These are phyloP conservation scores for Tricholaema leucomelas DNA, from an alignment of 2,113 vertebrate species.

Conservation along the genomic window DNA sequence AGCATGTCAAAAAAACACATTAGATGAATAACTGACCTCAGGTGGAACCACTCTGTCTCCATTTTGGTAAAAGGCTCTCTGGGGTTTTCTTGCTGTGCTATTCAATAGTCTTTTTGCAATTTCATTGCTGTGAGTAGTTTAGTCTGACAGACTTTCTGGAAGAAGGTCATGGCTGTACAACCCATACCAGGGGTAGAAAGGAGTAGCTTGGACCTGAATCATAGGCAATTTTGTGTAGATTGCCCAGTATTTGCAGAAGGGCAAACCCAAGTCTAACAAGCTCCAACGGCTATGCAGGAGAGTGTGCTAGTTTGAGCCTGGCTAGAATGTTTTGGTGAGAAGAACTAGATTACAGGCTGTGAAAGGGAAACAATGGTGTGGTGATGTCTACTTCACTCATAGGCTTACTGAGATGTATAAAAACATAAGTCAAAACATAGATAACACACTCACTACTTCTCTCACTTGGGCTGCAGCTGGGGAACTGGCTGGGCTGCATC, in stretches of 20 bases:
- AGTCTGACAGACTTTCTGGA: neutral
- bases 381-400: no score
- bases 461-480: no score
- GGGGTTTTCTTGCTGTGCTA: neutral
- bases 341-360: no score
- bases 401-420: no score
- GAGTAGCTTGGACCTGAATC: neutral
- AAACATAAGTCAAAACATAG: no score
- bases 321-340: no score
- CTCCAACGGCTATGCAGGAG: neutral
- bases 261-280: neutral
- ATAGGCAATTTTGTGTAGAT: rapidly evolving
- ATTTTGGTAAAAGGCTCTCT: neutral
- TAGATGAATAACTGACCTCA: neutral
- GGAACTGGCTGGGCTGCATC: no score
- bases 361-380: no score
- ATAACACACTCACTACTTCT: no score
- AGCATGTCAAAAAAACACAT: neutral
- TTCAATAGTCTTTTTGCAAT: neutral
- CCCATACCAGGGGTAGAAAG: neutral
- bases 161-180: neutral
- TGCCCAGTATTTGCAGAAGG: neutral
- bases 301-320: no score
- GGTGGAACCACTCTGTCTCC: rapidly evolving
- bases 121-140: neutral